Evolutionary conservation across 1,140 invertebrate genomes (phyloP), one percentile per base, ranked within the genome.

Genomic region (Chlorops oryzae): DNA sequence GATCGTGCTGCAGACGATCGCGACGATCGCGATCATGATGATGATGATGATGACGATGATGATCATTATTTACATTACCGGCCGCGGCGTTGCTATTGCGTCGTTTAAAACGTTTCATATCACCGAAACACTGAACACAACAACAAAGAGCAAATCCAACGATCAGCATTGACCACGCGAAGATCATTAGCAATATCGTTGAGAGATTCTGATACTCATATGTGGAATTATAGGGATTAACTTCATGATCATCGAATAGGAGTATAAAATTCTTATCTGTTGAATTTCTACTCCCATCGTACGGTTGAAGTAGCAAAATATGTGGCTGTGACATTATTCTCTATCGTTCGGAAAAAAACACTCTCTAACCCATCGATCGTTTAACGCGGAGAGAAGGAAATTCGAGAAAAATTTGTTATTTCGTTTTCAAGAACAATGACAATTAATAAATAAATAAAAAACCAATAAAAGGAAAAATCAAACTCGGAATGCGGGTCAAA

Each of bases 81-180:
- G 10, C 23, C n/a, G 13, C 22, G 21, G 20, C 10, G 24, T 22
- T 22, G 6, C 23, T 38, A 37, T 43, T 23, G 20, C 21, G 28
- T 21, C 46, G 43, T 47, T 43, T 45, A 21, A 52, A 45, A 10
- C 50, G 54, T 37, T 63, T 59, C 52, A 61, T 62, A 18, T 60
- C 59, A 28, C 62, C 57, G 17, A 60, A 67, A 37, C 64, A 67
- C 43, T 67, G 65, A 35, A 60, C 60, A 42, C 65, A 67, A 47
- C 62, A 67, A 53, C 65, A 67, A 22, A 67, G 59, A 18, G 62
- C 60, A 55, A 67, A 67, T 35, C 65, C 62, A 21, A 66, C 27
- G 45, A 67, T 67, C 42, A 67, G 52, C 5, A 67, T 50, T 17
- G 61, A 56, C 65, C 65, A 67, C 23, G 64, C 65, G 42, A 56